Conservation (phyloP, 2,888 invertebrate genomes). For the Calameuta idolon region DNA sequence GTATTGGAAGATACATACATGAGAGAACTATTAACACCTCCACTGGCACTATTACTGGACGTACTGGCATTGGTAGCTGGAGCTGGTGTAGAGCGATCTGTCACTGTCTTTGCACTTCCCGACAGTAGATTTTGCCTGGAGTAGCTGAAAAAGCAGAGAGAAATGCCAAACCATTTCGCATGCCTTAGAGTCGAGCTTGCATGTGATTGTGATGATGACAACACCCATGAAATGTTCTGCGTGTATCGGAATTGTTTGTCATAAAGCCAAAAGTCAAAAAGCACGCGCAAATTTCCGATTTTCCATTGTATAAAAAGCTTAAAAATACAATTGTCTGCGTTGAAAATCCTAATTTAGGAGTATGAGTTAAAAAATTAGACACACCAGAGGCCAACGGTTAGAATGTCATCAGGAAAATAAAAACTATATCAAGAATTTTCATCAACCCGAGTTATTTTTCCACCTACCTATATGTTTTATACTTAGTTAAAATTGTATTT, state of each 20-base stretch:
- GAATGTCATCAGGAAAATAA: background rate
- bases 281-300: background rate
- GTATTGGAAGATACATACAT: constrained; percentile 32
- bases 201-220: background rate
- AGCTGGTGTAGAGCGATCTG: constrained; percentile 38
- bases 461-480: constrained; percentile 25
- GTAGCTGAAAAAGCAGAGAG: constrained; percentile 74
- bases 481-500: constrained; percentile 35
- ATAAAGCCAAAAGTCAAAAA: background rate
- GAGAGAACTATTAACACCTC: constrained; percentile 45
- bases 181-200: background rate
- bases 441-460: background rate
- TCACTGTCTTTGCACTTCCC: constrained; percentile 75
- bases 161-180: constrained; percentile 3
- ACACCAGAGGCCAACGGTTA: background rate
- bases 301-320: background rate
- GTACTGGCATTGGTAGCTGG: constrained; percentile 42
- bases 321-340: background rate
- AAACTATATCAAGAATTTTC: background rate
- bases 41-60: constrained; percentile 42
- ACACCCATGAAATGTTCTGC: background rate
- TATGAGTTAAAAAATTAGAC: background rate
- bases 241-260: background rate
- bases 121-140: constrained; percentile 90
- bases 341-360: background rate